Evolutionary conservation across 2,113 vertebrate species (phyloP).

Genomic region (Panurus biarmicus): DNA sequence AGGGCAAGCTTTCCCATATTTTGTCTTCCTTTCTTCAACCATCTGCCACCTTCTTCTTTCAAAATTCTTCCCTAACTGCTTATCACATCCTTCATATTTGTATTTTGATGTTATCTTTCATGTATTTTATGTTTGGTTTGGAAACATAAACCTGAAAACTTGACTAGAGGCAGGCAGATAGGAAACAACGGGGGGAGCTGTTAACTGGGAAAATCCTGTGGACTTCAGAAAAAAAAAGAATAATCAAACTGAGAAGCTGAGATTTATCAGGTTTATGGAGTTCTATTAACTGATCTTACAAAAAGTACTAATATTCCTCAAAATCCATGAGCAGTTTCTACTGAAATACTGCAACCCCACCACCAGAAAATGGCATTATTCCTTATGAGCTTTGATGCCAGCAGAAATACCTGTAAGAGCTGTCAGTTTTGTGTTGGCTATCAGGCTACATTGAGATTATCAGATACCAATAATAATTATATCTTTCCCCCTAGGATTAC

Average conservation of each 20-base stretch:
- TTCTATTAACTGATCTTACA: background rate
- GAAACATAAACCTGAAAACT: background rate
- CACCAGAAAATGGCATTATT: background rate
- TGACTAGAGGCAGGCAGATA: background rate
- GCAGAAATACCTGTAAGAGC: background rate
- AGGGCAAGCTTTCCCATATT: background rate
- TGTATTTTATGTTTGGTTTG: background rate
- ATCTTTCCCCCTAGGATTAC: background rate
- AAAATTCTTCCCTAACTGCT: background rate
- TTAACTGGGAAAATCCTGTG: background rate
- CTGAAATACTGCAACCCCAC: background rate
- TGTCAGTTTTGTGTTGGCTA: background rate
- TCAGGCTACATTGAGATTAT: background rate
- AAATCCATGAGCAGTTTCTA: background rate
- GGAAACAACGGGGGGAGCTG: fast-evolving
- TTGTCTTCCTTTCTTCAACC: background rate
- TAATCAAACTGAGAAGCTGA: background rate
- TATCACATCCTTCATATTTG: background rate
- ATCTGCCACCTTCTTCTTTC: background rate
- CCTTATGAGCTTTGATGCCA: background rate
- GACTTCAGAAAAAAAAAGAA: background rate
- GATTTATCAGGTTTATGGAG: background rate
- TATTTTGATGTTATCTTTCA: background rate
- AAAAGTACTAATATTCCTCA: background rate
- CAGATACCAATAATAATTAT: background rate